These are phyloP conservation scores for Lophochroa leadbeateri DNA, from an alignment of 2,113 vertebrate genomes.

Conservation along the genomic window DNA sequence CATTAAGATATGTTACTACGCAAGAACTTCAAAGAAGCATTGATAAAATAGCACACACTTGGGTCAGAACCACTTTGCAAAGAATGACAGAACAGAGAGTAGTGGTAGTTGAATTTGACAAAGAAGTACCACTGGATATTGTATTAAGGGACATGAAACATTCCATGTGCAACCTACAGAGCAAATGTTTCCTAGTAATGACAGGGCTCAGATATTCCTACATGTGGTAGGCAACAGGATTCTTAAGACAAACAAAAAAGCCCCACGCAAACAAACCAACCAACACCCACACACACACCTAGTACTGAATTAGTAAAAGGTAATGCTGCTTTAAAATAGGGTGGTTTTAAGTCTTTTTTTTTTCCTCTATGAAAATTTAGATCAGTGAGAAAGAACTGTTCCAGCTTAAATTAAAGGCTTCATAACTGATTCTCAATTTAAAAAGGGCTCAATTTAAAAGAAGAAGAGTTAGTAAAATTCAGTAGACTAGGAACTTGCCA, in stretches of 20 bases:
- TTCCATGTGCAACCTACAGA: background rate
- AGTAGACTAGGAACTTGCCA: background rate
- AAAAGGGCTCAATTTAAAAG: background rate
- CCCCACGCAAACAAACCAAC: background rate
- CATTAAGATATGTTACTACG: background rate
- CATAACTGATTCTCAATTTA: background rate
- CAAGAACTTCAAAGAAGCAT: background rate
- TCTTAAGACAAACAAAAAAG: background rate
- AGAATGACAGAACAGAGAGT: background rate
- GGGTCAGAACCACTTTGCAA: background rate
- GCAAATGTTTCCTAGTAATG: background rate
- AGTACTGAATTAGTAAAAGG: background rate
- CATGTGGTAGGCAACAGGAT: background rate
- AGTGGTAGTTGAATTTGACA: background rate
- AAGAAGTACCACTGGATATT: background rate
- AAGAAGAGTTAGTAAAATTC: background rate
- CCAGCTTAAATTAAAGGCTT: background rate
- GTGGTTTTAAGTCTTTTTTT: background rate
- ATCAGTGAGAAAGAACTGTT: background rate
- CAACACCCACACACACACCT: background rate
- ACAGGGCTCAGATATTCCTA: background rate
- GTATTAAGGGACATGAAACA: background rate
- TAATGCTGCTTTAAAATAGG: background rate
- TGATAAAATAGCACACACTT: background rate
- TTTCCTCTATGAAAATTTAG: background rate